These are phyloP conservation scores for Ametastegia equiseti DNA, from an alignment of 2,888 invertebrate genomes.

Conservation along the genomic window DNA sequence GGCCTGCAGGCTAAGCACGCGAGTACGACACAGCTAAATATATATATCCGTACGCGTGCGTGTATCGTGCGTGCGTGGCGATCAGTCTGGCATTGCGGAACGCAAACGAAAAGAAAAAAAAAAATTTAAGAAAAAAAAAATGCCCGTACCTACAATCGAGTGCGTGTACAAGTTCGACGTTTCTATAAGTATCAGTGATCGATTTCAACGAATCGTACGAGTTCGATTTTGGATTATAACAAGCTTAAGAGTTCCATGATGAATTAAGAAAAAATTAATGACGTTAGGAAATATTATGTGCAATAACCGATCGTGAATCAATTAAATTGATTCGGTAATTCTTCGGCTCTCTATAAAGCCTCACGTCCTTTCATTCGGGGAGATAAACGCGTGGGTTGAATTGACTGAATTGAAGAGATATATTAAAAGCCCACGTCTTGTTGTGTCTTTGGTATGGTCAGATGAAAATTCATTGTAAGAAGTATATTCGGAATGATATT, in stretches of 20 bases:
- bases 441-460: not conserved
- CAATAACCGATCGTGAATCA: too few species aligned
- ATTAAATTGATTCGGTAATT: too few species aligned
- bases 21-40: slow-evolving; percentile 11
- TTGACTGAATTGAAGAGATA: not conserved
- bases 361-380: not conserved
- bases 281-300: too few species aligned
- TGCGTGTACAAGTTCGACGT: not conserved
- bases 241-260: too few species aligned
- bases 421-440: not conserved
- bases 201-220: not conserved
- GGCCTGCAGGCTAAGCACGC: not conserved
- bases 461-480: not conserved
- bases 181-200: not conserved
- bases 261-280: too few species aligned
- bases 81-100: not conserved
- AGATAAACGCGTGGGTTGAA: not conserved
- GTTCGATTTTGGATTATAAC: not conserved
- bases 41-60: slow-evolving; percentile 22
- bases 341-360: too few species aligned
- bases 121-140: not conserved
- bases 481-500: not conserved
- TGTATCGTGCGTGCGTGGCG: not conserved
- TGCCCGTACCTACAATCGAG: not conserved
- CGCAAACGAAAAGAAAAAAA: not conserved